Evolutionary conservation across 2,888 invertebrate genomes (phyloP), one percentile per base, ranked within the genome.

Genomic region (Drosophila pegasa): DNA sequence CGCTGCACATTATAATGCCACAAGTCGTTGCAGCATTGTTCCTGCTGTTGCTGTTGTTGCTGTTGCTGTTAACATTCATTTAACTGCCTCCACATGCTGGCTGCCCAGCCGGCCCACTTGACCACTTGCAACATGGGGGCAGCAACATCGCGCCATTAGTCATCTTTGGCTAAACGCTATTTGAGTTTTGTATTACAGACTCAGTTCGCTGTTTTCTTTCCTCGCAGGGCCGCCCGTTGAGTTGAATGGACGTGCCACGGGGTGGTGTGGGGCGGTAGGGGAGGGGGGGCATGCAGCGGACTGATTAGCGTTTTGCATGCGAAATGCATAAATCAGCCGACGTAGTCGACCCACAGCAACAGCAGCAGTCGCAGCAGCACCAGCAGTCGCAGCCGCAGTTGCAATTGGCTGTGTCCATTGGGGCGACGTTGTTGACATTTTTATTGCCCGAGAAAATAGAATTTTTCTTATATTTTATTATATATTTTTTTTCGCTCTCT

Each of bases 271-370:
- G n/a, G n/a, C n/a, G n/a, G n/a, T n/a, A 25, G 3, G 25, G 6
- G 25, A 25, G 25, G 25, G 25, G 18, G 29, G 43, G 20, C 25
- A 27, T 10, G 40, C 45, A 43, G 79, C 59, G 62, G 73, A 78
- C 88, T 87, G 86, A 87, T 87, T 87, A 87, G 86, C 79, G 86
- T 86, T 87, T 86, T 87, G 81, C 86, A 87, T 87, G 84, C 81
- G 67, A 78, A 81, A 78, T 76, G 78, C 86, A 87, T 87, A 87
- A 87, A 87, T 87, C 87, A 87, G 70, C 50, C 67, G 3, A 27
- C 54, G 60, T 33, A 29, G 31, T 43, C 48, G 51, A 62, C 38
- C 69, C 57, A 64, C 64, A 74, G 41, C 67, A 22, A 45, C 64
- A 51, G 16, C 56, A 59, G 52, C 52, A 43, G 58, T 45, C 63